Percentiles rank a stretch among this genome's conserved stretches.
Evolutionary conservation across 2,888 invertebrate species (phyloP).

Genomic region (Zelleria hepariella): DNA sequence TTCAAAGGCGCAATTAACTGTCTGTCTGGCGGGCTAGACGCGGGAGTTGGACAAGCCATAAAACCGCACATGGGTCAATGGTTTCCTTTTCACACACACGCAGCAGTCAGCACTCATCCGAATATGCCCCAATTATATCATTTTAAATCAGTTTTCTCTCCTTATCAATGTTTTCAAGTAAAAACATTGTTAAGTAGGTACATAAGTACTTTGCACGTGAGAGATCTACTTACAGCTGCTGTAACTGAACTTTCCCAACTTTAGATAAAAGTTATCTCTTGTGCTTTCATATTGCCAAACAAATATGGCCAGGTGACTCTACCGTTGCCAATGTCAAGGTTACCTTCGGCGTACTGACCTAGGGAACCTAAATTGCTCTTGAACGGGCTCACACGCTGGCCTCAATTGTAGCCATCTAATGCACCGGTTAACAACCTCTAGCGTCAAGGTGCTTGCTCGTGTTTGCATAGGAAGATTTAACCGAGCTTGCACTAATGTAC

Average conservation of each 20-base stretch:
- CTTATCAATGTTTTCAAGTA: neutral
- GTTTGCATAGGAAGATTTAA: conserved; percentile 32
- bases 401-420: conserved; percentile 69
- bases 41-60: neutral
- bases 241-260: neutral
- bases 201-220: no score
- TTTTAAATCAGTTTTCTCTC: neutral
- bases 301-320: conserved; percentile 29
- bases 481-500: neutral
- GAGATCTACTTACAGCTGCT: no score
- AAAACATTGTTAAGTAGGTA: no score
- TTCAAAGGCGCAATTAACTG: conserved; percentile 2
- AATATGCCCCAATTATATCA: neutral
- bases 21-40: conserved; percentile 4
- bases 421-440: conserved; percentile 71
- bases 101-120: neutral
- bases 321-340: conserved; percentile 66
- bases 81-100: neutral
- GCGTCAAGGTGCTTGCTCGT: conserved; percentile 65
- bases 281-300: neutral
- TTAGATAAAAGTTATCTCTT: neutral
- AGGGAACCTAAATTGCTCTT: conserved; percentile 72
- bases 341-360: conserved; percentile 70
- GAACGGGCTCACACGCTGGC: conserved; percentile 70
- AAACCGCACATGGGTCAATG: neutral